Percentiles rank a stretch among this genome's conserved stretches.
Conservation (phyloP, 1,140 invertebrate genomes). For the Aphelenchoides avenae region DNA sequence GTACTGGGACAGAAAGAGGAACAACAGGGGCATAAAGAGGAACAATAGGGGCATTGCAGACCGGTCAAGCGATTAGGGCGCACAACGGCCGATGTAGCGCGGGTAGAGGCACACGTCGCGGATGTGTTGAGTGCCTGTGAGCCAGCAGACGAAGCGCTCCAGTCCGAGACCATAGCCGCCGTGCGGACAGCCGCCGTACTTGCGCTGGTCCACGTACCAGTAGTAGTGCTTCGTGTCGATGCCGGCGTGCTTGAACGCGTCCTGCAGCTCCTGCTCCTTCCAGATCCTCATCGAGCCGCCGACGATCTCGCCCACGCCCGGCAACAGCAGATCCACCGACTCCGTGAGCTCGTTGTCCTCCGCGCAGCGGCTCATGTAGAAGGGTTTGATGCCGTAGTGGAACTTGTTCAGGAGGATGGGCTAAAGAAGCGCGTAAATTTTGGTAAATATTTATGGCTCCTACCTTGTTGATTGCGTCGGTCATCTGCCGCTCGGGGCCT, state of each 20-base stretch:
- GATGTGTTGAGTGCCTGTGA: constrained; percentile 90
- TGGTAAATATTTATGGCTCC: not conserved
- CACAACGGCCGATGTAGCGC: constrained; percentile 82
- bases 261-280: constrained; percentile 78
- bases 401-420: constrained; percentile 93
- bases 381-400: constrained; percentile 90
- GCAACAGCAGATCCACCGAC: constrained; percentile 90
- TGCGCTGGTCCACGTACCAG: constrained; percentile 94
- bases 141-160: constrained; percentile 93
- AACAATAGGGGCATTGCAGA: no score
- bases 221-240: constrained; percentile 92
- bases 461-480: constrained; percentile 84
- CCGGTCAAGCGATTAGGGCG: no score
- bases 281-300: constrained; percentile 99
- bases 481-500: constrained; percentile 98
- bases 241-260: constrained; percentile 77
- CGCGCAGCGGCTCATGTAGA: constrained; percentile 88
- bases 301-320: constrained; percentile 95
- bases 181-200: constrained; percentile 89
- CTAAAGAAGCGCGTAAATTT: constrained; percentile 33
- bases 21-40: no score
- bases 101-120: constrained; percentile 94
- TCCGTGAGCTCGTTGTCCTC: constrained; percentile 84
- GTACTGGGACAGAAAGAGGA: no score
- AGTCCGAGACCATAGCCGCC: constrained; percentile 96